Evolutionary conservation across 1,140 invertebrate genomes (phyloP), one percentile per base, ranked within the genome.

Genomic region (Panagrolaimus sp.): DNA sequence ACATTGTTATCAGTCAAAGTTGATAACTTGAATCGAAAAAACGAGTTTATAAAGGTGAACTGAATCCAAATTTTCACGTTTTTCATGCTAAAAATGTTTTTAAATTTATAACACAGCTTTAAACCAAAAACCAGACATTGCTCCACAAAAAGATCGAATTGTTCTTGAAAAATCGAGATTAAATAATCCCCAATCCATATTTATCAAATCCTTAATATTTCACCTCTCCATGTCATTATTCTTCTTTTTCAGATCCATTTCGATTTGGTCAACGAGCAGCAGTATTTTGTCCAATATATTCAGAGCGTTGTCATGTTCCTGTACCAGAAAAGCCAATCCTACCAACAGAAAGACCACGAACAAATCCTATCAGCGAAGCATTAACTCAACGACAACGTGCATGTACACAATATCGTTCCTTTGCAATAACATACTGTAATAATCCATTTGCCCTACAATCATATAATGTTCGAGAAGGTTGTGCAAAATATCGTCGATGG

Each of bases 211-310:
- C n/a, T n/a, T n/a, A n/a, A n/a, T n/a, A n/a, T n/a, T n/a, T n/a
- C n/a, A n/a, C n/a, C n/a, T n/a, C n/a, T n/a, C n/a, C n/a, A n/a
- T n/a, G n/a, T n/a, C 9, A 3, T 13, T n/a, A 45, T 13, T 4
- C 13, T 13, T 11, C 20, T 25, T 23, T 43, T 42, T 62, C 44
- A 67, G 25, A 51, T 9, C 72, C 76, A 1, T 73, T 78, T 67
- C 47, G 74, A 13, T 79, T 73, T 42, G 77, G 77, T 11, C 69
- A 73, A 53, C 57, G 72, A 38, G 77, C 77, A 13, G 75, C 72
- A 9, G 73, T 78, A 9, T 78, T 78, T 66, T 78, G 77, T 61
- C 77, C 77, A 2, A 68, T 78, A 45, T 78, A 78, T 44, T 80
- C 78, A 42, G 77, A 78, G 27, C 65, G 78, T 9, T 78, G 77